Evolutionary conservation across 2,888 invertebrate genomes (phyloP), one percentile per base, ranked within the genome.

Genomic region (Pocota personata): DNA sequence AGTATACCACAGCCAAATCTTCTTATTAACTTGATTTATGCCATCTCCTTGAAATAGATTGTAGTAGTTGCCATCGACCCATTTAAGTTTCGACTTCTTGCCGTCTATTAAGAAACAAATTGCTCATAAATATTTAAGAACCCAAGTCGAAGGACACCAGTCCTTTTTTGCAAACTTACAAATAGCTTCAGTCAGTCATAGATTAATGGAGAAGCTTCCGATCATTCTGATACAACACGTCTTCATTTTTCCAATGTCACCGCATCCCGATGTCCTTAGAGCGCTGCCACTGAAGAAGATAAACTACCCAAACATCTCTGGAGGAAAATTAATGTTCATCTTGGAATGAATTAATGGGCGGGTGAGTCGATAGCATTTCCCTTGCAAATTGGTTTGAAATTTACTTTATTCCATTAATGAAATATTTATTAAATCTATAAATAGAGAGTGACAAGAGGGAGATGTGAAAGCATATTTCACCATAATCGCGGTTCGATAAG

Each of bases 221-320:
- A 87, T 88, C 76, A 87, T 78, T 87, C 83, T 82, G 88, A 88
- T 88, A 88, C 87, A 88, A 88, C 87, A 88, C 88, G 87, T 87
- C 87, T 88, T 87, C 82, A 88, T 87, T 88, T 88, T 82, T 75
- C 57, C 71, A 71, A 48, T 69, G 73, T 77, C 82, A 82, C 77
- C 80, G 76, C 82, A 77, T 67, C 12, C 12, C 40, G 32, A 35
- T 77, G 64, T 76, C 82, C 64, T 71, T 43, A n/a, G 50, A 67
- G 7, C 64, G 7, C 16, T 40, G 30, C 52, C 27, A 52, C 10
- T 69, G 71, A 86, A 82, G 71, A 82, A 86, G 86, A 86, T 67
- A 82, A 86, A 86, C 76, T 82, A 76, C 82, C 60, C 72, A 37
- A 77, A 58, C 72, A 76, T 86, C 71, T 50, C 57, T 40, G 14